Evolutionary conservation across 2,113 vertebrate genomes (phyloP).

Genomic region (Fukomys damarensis): DNA sequence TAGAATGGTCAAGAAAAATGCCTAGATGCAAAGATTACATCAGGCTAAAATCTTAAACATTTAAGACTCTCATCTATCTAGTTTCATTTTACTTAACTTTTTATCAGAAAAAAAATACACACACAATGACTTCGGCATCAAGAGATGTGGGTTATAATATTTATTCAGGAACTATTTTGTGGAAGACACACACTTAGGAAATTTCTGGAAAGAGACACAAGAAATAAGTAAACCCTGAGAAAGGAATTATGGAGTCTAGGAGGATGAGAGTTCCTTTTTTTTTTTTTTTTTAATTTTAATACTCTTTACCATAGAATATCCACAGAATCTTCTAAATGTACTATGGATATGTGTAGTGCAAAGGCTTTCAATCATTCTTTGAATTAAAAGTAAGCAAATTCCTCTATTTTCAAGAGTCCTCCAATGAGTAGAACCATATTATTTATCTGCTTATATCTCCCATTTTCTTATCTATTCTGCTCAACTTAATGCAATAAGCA

Average conservation of each 20-base stretch:
- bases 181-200: neutral
- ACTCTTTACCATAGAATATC: neutral
- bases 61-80: neutral
- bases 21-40: neutral
- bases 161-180: neutral
- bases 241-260: neutral
- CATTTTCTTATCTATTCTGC: neutral
- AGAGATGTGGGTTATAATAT: neutral
- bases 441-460: neutral
- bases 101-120: neutral
- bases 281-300: neutral
- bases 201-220: neutral
- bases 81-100: conserved; percentile 42
- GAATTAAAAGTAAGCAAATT: conserved; percentile 24
- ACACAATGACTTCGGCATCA: neutral
- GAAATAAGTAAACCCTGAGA: neutral
- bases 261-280: neutral
- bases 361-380: conserved; percentile 28
- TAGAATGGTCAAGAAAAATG: neutral
- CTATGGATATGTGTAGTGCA: neutral
- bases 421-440: neutral
- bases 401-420: conserved; percentile 8
- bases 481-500: neutral
- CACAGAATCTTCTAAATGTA: conserved; percentile 10
- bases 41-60: neutral